A percentile compares a stretch with the other conserved stretches of the same genome.
These are phyloP conservation scores for Falco rusticolus DNA, from an alignment of 2,797 vertebrate genomes.

Conservation along the genomic window DNA sequence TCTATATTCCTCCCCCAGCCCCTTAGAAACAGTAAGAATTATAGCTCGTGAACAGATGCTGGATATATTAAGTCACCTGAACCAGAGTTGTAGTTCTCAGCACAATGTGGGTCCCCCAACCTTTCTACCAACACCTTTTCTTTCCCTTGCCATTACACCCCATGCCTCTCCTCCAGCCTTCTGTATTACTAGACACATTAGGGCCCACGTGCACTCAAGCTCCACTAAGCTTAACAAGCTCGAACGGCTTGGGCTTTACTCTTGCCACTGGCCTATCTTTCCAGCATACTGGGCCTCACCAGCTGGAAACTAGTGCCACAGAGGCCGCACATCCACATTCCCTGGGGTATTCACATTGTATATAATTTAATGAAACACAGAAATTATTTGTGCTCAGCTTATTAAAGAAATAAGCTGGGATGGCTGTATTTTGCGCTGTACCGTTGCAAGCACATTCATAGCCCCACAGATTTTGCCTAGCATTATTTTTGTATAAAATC, in stretches of 20 bases:
- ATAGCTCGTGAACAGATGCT: neutral
- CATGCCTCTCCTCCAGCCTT: neutral
- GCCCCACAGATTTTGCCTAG: neutral
- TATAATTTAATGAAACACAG: conserved; percentile 13
- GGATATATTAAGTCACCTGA: neutral
- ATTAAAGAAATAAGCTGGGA: neutral
- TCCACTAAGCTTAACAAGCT: rapidly evolving
- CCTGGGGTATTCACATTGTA: neutral
- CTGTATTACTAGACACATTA: neutral
- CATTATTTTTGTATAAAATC: neutral
- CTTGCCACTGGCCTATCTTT: neutral
- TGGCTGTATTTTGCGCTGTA: neutral
- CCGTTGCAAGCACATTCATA: neutral
- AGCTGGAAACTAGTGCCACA: conserved; percentile 1
- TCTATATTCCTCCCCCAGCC: too few relatives aligned
- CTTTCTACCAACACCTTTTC: neutral
- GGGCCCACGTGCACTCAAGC: neutral
- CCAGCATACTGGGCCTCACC: neutral
- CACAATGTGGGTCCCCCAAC: neutral
- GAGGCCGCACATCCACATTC: neutral
- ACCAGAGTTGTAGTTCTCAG: rapidly evolving
- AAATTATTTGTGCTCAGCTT: neutral
- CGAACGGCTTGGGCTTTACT: neutral
- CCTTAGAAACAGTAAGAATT: neutral
- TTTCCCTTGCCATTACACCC: neutral